Evolutionary conservation across 2,888 invertebrate genomes (phyloP).

Genomic region (Crematogaster levior): DNA sequence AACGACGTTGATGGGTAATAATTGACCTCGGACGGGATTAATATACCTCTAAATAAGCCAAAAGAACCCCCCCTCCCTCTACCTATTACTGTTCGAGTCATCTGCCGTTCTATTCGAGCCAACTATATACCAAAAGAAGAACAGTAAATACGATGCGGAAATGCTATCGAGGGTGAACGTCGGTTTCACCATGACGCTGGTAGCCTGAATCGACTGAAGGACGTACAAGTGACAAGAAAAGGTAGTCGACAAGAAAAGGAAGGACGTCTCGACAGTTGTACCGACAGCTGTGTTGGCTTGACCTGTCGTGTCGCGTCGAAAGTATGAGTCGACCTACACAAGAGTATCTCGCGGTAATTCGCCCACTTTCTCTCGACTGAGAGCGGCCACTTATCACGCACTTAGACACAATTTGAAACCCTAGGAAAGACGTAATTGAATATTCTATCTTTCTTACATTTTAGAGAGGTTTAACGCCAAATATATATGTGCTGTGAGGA

Average conservation of each 20-base stretch:
- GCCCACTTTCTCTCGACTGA: constrained; percentile 42
- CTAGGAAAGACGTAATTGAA: constrained; percentile 20
- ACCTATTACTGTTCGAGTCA: not conserved
- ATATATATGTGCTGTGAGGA: not conserved
- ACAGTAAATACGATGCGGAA: constrained; percentile 44
- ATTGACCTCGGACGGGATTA: not conserved
- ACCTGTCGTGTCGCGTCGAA: constrained; percentile 22
- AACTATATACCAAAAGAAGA: not conserved
- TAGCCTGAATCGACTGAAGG: constrained; percentile 4
- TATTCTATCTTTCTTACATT: not conserved
- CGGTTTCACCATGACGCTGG: not conserved
- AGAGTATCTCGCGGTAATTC: constrained; percentile 33
- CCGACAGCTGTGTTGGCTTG: constrained; percentile 27
- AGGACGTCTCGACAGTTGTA: constrained; percentile 24
- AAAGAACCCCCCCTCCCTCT: not conserved
- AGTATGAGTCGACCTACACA: constrained; percentile 27
- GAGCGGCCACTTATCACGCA: constrained; percentile 16
- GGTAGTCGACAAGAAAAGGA: constrained; percentile 8
- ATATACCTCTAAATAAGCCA: not conserved
- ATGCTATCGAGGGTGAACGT: not conserved
- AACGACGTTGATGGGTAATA: not conserved
- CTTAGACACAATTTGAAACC: constrained; percentile 33
- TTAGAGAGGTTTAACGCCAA: not conserved
- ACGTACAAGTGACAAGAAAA: constrained; percentile 22
- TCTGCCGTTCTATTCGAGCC: not conserved